These are phyloP conservation scores for Tychaedon coryphoeus DNA, from an alignment of 2,113 vertebrate species.

Conservation along the genomic window DNA sequence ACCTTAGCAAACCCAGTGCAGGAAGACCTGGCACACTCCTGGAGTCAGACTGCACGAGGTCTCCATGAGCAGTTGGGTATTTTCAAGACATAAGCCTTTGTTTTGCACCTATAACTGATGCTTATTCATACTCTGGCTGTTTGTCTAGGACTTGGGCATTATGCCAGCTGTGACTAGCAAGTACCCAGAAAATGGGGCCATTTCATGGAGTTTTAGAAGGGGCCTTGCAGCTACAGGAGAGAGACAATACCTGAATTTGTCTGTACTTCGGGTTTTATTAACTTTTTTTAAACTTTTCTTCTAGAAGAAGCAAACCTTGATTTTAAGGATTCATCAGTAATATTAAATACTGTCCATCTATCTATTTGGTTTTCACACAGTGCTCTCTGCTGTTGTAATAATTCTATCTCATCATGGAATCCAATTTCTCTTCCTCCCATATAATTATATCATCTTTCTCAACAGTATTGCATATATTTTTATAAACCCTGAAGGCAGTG, in stretches of 20 bases:
- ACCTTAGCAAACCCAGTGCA: neutral
- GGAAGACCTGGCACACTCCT: neutral
- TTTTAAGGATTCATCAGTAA: neutral
- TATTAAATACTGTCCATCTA: neutral
- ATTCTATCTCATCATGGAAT: neutral
- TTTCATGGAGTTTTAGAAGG: neutral
- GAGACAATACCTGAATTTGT: rapidly evolving
- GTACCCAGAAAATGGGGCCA: rapidly evolving
- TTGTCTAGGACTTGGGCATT: neutral
- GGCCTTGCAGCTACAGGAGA: neutral
- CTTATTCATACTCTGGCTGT: neutral
- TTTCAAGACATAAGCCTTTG: neutral
- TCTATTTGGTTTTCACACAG: neutral
- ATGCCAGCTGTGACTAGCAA: neutral
- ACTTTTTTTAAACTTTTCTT: neutral
- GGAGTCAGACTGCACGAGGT: rapidly evolving
- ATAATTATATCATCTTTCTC: slow-evolving; percentile 19
- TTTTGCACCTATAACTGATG: neutral
- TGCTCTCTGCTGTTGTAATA: neutral
- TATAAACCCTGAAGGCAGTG: neutral
- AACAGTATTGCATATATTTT: neutral
- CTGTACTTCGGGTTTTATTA: neutral
- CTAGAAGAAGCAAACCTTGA: neutral
- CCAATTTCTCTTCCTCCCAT: neutral
- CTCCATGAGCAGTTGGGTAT: rapidly evolving